These are phyloP conservation scores for Microcebus tavaratra DNA, from an alignment of 2,113 vertebrate genomes.

Conservation along the genomic window DNA sequence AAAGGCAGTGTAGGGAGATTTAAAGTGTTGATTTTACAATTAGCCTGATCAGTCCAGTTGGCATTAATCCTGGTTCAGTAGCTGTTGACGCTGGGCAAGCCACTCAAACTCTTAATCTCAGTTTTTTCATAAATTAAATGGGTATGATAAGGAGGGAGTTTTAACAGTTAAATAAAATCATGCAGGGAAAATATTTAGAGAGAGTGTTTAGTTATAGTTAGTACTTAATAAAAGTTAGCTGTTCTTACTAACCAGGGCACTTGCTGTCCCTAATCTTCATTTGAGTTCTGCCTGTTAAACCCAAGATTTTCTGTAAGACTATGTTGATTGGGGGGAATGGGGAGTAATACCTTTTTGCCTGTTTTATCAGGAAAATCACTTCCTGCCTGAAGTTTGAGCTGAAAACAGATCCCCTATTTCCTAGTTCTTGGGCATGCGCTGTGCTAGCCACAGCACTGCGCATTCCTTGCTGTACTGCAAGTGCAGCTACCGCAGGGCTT, in stretches of 20 bases:
- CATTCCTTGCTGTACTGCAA: neutral
- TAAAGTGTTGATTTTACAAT: neutral
- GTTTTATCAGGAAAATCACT: neutral
- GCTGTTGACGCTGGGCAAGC: neutral
- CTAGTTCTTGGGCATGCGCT: neutral
- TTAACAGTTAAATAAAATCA: neutral
- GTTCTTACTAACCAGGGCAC: neutral
- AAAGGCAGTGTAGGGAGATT: neutral
- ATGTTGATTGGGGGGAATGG: neutral
- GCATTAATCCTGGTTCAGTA: neutral
- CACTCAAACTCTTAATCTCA: neutral
- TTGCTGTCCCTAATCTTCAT: neutral
- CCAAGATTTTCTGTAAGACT: neutral
- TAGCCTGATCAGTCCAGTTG: neutral
- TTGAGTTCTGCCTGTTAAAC: neutral
- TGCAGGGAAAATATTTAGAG: neutral
- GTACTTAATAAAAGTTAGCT: neutral
- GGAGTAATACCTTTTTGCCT: neutral
- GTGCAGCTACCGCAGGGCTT: accelerated
- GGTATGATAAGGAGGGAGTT: neutral
- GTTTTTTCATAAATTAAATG: neutral
- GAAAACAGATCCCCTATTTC: neutral
- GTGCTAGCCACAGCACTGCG: neutral
- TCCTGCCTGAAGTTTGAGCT: neutral
- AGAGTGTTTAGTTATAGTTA: neutral